These are phyloP conservation scores for Genyomyrus donnyi DNA, from an alignment of 2,113 vertebrate species.

Conservation along the genomic window DNA sequence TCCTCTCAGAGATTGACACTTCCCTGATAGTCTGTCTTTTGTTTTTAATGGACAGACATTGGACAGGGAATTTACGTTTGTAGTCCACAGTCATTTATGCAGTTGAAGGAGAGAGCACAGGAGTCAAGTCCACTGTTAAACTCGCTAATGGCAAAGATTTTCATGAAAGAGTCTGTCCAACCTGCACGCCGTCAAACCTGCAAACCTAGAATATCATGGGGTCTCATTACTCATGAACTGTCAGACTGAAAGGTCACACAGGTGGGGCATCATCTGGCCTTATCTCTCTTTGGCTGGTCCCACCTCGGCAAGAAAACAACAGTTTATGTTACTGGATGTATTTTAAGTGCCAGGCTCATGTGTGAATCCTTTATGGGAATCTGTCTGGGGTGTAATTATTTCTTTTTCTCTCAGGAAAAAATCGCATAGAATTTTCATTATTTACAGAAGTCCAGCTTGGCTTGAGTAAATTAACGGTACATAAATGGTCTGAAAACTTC, in stretches of 20 bases:
- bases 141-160: not conserved
- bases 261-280: not conserved
- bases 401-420: constrained; percentile 68
- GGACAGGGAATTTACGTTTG: not conserved
- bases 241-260: not conserved
- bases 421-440: constrained; percentile 65
- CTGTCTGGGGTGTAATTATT: constrained; percentile 59
- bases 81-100: not conserved
- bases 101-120: not conserved
- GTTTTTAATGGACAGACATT: not conserved
- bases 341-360: not conserved
- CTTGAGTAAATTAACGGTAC: constrained; percentile 39
- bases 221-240: not conserved
- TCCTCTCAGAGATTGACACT: not conserved
- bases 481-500: constrained; percentile 58
- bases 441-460: constrained; percentile 47
- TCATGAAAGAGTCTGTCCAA: not conserved
- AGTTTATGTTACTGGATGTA: not conserved
- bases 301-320: not conserved
- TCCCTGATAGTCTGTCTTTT: not conserved
- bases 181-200: not conserved
- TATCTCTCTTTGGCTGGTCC: not conserved
- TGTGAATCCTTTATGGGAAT: not conserved
- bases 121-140: not conserved
- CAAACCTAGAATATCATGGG: not conserved